A percentile compares a stretch with the other conserved stretches of the same genome.
phyloP scores from a whole-genome alignment of 2,113 vertebrate genomes.

The Daubentonia madagascariensis region DNA sequence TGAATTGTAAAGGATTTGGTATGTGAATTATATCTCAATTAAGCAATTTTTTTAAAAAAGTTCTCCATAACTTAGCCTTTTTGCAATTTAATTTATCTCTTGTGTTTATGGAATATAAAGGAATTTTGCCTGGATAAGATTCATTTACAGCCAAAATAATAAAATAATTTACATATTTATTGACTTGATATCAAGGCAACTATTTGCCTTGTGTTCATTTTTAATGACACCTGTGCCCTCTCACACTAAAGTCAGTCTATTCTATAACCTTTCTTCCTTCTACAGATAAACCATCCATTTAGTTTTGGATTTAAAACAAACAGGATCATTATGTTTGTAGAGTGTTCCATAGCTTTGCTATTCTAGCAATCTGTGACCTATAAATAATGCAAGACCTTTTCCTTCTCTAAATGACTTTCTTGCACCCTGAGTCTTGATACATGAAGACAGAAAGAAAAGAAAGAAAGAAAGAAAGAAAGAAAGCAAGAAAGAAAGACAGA shows the following conservation, averaged over 20 bases:
- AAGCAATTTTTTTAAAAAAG: neutral
- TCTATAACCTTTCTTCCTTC: slow-evolving; percentile 53
- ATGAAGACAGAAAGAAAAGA: slow-evolving; percentile 68
- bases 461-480: neutral
- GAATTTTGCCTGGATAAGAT: neutral
- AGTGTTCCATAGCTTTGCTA: slow-evolving; percentile 79
- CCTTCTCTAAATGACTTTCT: slow-evolving; percentile 81
- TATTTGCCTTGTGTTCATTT: slow-evolving; percentile 10
- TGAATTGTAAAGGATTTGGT: neutral
- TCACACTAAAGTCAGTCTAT: slow-evolving; percentile 38
- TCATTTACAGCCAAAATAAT: neutral
- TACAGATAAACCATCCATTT: slow-evolving; percentile 79
- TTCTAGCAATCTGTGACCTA: slow-evolving; percentile 87
- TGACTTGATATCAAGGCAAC: slow-evolving; percentile 4
- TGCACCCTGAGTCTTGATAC: slow-evolving; percentile 81
- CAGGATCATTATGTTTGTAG: slow-evolving; percentile 80
- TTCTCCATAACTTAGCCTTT: neutral
- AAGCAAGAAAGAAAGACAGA: too few relatives aligned
- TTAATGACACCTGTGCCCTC: slow-evolving; percentile 52
- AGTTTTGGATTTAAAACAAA: slow-evolving; percentile 79
- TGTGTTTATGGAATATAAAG: neutral
- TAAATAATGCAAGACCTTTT: slow-evolving; percentile 92
- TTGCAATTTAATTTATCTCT: neutral
- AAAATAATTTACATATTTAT: neutral
- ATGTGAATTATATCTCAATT: neutral